phyloP scores from a whole-genome alignment of 2,888 invertebrate species.

The Phyto melanocephala region DNA sequence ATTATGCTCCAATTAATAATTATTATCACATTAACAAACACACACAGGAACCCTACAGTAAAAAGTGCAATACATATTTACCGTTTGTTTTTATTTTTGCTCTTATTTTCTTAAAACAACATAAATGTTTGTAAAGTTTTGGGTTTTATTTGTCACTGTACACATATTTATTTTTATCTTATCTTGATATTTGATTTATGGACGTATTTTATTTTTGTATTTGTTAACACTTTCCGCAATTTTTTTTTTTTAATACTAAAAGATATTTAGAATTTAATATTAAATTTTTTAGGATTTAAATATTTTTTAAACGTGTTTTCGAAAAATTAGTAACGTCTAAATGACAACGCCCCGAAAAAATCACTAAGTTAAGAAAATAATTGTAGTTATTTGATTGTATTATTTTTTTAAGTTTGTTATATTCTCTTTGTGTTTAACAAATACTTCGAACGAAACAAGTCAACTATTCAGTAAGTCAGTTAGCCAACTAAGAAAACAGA shows the following conservation, averaged over 20 bases:
- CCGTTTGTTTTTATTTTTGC: neutral
- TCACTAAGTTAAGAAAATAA: conserved; percentile 43
- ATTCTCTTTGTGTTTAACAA: conserved; percentile 55
- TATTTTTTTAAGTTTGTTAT: conserved; percentile 37
- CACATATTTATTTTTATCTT: conserved; percentile 53
- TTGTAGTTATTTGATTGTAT: conserved; percentile 49
- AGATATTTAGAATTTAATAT: conserved; percentile 40
- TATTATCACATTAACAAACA: neutral
- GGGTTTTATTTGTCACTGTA: conserved; percentile 11
- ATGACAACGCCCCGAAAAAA: conserved; percentile 65
- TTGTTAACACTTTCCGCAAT: conserved; percentile 31
- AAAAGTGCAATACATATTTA: conserved; percentile 7
- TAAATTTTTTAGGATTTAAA: neutral
- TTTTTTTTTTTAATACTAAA: neutral
- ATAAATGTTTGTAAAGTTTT: neutral
- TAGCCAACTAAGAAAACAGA: conserved; percentile 28
- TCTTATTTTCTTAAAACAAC: neutral
- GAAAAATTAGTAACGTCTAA: conserved; percentile 35
- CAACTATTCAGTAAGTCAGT: conserved; percentile 25
- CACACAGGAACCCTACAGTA: neutral
- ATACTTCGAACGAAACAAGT: conserved; percentile 26
- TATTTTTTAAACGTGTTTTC: conserved; percentile 14
- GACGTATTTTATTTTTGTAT: conserved; percentile 11
- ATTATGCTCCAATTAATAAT: conserved; percentile 40
- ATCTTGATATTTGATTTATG: conserved; percentile 23